A percentile compares a stretch with the other conserved stretches of the same genome.
Evolutionary conservation across 2,113 vertebrate species (phyloP).

Genomic region (Ivindomyrus marchei): DNA sequence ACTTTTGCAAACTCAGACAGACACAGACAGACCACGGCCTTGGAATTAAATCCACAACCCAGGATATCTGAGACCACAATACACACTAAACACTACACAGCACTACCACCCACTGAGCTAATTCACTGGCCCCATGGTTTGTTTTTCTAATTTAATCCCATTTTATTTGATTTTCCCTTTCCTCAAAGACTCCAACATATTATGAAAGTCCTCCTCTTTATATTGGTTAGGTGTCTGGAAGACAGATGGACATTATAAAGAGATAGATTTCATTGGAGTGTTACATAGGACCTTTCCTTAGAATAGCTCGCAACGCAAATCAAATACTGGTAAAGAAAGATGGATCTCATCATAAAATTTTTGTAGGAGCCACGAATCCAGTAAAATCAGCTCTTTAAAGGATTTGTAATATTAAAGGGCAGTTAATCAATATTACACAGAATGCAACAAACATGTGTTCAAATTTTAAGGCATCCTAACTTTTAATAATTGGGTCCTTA

Average conservation of each 20-base stretch:
- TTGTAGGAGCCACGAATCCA: not conserved
- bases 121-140: not conserved
- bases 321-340: not conserved
- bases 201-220: not conserved
- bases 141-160: not conserved
- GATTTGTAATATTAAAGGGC: not conserved
- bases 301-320: not conserved
- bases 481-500: not conserved
- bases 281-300: not conserved
- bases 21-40: not conserved
- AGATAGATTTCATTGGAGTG: not conserved
- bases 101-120: not conserved
- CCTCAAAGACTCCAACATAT: not conserved
- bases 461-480: not conserved
- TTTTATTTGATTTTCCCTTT: not conserved
- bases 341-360: not conserved
- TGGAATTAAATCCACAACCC: not conserved
- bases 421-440: not conserved
- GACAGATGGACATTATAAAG: not conserved
- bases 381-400: not conserved
- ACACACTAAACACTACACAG: not conserved
- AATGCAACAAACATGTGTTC: not conserved
- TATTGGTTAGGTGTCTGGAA: not conserved
- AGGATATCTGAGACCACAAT: not conserved
- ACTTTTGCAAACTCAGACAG: not conserved